A percentile compares a stretch with the other conserved stretches of the same genome.
These are phyloP conservation scores for Octodon degus DNA, from an alignment of 2,113 vertebrate genomes.

Conservation along the genomic window DNA sequence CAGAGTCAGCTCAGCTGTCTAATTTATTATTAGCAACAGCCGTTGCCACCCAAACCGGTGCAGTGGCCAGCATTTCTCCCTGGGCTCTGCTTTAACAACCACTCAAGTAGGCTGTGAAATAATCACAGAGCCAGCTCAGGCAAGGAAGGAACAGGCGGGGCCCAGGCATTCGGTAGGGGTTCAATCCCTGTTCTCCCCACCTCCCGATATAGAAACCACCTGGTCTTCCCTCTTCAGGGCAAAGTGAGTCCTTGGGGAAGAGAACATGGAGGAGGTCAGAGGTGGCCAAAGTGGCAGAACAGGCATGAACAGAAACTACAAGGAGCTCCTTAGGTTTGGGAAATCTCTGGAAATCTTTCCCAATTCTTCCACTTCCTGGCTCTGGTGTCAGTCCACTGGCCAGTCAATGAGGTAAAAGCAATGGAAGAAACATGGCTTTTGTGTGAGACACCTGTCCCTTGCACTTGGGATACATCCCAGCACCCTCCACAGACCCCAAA, in stretches of 20 bases:
- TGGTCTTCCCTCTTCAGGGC: constrained; percentile 1
- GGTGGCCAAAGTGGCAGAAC: neutral
- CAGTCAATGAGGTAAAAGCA: neutral
- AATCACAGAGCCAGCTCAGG: constrained; percentile 24
- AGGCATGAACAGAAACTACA: neutral
- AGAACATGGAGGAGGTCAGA: neutral
- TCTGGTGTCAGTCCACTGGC: neutral
- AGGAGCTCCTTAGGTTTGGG: neutral
- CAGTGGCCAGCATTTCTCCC: neutral
- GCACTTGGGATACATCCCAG: neutral
- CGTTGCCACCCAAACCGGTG: constrained; percentile 43
- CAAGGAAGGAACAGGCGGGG: constrained; percentile 19
- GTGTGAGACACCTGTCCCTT: neutral
- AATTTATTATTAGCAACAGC: constrained; percentile 74
- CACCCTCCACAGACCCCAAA: neutral
- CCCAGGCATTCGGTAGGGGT: neutral
- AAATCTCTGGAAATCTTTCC: constrained; percentile 7
- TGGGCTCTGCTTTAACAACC: constrained; percentile 24
- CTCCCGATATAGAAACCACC: constrained; percentile 40
- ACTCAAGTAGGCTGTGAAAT: constrained; percentile 51
- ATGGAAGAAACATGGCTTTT: neutral
- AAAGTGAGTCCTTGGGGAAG: neutral
- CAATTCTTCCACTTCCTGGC: neutral
- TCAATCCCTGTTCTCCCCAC: neutral
- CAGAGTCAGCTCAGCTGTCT: constrained; percentile 50